Evolutionary conservation across 2,797 vertebrate genomes (phyloP).

Genomic region (Sebastolobus alascanus): DNA sequence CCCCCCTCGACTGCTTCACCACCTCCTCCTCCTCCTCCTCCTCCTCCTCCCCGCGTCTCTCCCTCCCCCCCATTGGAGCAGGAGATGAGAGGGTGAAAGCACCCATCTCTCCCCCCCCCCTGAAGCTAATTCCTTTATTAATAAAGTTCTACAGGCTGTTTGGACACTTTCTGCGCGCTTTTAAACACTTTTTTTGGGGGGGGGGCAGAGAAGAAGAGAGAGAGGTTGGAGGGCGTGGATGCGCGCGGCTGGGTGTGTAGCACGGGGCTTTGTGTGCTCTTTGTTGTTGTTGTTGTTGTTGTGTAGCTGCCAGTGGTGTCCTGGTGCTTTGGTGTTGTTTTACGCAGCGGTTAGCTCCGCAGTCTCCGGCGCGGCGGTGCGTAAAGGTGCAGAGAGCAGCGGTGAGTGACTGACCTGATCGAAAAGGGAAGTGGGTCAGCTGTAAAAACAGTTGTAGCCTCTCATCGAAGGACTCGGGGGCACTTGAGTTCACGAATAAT

Average conservation of each 20-base stretch:
- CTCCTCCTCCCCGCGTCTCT: slow-evolving; percentile 38
- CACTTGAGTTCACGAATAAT: slow-evolving; percentile 69
- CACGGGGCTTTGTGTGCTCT: not conserved
- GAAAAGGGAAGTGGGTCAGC: slow-evolving; percentile 66
- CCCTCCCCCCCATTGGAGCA: slow-evolving; percentile 48
- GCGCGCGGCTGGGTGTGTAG: too few species aligned
- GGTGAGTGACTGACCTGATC: slow-evolving; percentile 59
- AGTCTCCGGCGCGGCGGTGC: not conserved
- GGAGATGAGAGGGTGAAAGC: slow-evolving; percentile 40
- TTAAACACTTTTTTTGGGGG: slow-evolving; percentile 10
- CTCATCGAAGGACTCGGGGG: slow-evolving; percentile 33
- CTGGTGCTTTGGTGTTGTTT: not conserved
- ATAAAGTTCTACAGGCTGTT: slow-evolving; percentile 39
- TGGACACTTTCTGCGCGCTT: slow-evolving; percentile 9
- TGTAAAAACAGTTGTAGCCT: slow-evolving; percentile 61
- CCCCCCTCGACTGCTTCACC: slow-evolving; percentile 19
- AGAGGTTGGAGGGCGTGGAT: not conserved
- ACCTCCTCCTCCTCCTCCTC: not conserved
- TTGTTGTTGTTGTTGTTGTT: slow-evolving; percentile 40
- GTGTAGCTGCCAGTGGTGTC: not conserved
- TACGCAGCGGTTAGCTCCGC: not conserved
- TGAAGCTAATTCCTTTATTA: slow-evolving; percentile 22
- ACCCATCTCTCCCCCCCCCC: not conserved
- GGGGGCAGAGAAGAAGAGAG: slow-evolving; percentile 1
- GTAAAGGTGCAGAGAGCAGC: not conserved